Base-by-base conservation (phyloP, 2,113 vertebrate species). In the Eulemur rufifrons region DNA sequence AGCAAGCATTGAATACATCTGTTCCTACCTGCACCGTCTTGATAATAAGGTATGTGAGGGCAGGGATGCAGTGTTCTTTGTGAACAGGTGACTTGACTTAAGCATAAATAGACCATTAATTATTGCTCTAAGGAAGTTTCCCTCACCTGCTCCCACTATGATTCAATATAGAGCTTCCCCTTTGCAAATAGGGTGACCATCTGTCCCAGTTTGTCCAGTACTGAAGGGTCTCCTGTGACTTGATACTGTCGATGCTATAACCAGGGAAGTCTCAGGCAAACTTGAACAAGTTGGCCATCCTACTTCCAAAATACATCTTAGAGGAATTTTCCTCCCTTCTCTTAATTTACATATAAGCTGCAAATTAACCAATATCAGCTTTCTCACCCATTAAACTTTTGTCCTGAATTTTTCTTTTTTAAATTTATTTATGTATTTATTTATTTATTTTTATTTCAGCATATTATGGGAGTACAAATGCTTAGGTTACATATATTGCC, bases 1-100 rank as follows among this genome's bases (percentile, higher is more conserved):
- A 98, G 99, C 99, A 92, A 99, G 99, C 98, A 99, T 99, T 73
- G 99, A 99, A 98, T 99, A 99, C 98, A 99, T 99, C 99, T 99
- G 99, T 96, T 99, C 99, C 97, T 99, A 99, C 98, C 98, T 99
- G 97, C 99, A 99, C 97, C 99, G 99, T 50, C 98, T 99, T 98
- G 99, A 99, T 98, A 99, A 99, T 96, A 99, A 99, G 98, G 99
- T 99, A 99, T 89, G 98, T 97, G 93, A 47, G 3, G 13, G 21
- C 34, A 68, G 85, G 34, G 25, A 47, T 61, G 25, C 37, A 15
- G 42, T 15, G 10, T 85, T 91, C 66, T 88, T 90, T 92, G 27
- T 86, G 39, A 82, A 76, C 23, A 64, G 54, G 63, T 82, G n/a
- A 50, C n/a, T 37, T 91, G 81, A 93, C 32, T 89, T 66, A 89